Base-by-base conservation (phyloP, 2,888 invertebrate species). In the Conus canariensis region DNA sequence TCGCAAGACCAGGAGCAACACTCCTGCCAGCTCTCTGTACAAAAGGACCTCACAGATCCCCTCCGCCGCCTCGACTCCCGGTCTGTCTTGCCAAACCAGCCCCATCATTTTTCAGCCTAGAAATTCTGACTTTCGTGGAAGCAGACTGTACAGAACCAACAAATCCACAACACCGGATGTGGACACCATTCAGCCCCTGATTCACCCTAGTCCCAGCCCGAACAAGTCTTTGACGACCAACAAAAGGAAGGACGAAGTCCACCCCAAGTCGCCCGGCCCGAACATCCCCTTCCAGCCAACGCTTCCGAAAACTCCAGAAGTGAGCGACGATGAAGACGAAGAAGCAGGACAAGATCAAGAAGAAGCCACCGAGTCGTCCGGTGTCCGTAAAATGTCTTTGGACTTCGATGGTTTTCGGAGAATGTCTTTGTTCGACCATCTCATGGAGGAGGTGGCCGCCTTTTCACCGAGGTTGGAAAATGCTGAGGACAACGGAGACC, bases 371-470 rank as follows among this genome's bases (percentile, higher is more conserved):
- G 12, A 16, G 25, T 10, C 25, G 19, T 22, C 82, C 6, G 58
- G 82, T 19, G 58, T 22, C 5, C 19, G 58, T 25, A 83, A 83
- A 83, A 19, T 22, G 58, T 56, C 58, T 19, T 30, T 85, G 59
- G 85, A 85, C 9, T 64, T 86, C 12, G 19, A 45, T 67, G 67
- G 86, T 25, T 67, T 86, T 25, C 86, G 86, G n/a, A 86, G 67
- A 45, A 25, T 86, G 67, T 86, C 86, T 67, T 30, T 86, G 64
- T 86, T 86, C 45, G 86, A 86, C 19, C 64, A 86, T 22, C 67
- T 86, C 30, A n/a, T 86, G 64, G 86, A 86, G 16, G 67, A 86
- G 22, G 86, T 86, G 86, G 60, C 86, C 19, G 6, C 60, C 16
- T 45, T 86, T 14, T 59, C 85, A 6, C 85, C 85, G 14, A 59